A percentile compares a stretch with the other conserved stretches of the same genome.
phyloP scores from a whole-genome alignment of 2,888 invertebrate genomes.

The Ashinkailepas kermadecensis region DNA sequence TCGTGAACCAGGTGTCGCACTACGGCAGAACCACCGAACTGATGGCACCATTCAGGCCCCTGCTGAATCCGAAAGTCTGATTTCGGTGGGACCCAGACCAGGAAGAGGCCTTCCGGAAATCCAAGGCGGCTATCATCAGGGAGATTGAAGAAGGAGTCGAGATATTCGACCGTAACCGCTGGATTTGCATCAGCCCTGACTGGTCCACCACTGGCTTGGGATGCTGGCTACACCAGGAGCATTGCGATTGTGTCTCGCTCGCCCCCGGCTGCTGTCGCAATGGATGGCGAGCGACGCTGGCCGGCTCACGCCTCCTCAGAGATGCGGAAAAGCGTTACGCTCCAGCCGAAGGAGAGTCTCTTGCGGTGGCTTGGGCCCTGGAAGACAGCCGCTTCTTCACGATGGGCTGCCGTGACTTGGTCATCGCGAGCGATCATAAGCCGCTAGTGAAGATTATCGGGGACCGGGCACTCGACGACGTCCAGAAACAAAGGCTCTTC shows the following conservation, averaged over 20 bases:
- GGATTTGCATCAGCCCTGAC: conserved; percentile 23
- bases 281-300: conserved; percentile 25
- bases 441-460: neutral
- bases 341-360: conserved; percentile 47
- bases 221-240: conserved; percentile 23
- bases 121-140: conserved; percentile 23
- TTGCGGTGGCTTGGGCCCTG: neutral
- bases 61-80: conserved; percentile 25
- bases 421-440: neutral
- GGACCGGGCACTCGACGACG: neutral
- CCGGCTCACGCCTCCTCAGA: conserved; percentile 23
- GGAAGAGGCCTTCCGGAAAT: conserved; percentile 23
- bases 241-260: conserved; percentile 13
- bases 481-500: neutral
- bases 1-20: conserved; percentile 26
- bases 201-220: conserved; percentile 11
- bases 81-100: conserved; percentile 18
- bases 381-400: neutral
- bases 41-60: conserved; percentile 28
- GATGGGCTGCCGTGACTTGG: neutral
- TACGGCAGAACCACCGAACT: conserved; percentile 24
- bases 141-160: conserved; percentile 23
- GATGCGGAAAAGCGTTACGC: conserved; percentile 20
- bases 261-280: conserved; percentile 13
- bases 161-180: conserved; percentile 10